Evolutionary conservation across 2,888 invertebrate species (phyloP).

Genomic region (Epinotia demarniana): DNA sequence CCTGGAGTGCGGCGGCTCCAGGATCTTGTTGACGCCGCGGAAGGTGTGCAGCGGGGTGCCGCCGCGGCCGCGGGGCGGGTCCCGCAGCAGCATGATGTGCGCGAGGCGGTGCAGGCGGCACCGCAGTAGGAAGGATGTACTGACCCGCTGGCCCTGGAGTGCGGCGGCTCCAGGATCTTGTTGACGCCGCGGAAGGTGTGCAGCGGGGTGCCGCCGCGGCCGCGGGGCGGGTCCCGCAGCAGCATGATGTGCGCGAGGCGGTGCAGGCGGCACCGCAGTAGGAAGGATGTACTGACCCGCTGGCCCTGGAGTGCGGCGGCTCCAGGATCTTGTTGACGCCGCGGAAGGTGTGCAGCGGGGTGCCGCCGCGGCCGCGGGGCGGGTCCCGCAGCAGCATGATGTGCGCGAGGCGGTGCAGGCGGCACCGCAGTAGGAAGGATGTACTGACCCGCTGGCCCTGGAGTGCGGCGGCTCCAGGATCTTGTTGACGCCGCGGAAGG

Average conservation of each 20-base stretch:
- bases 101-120: constrained; percentile 86
- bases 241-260: constrained; percentile 94
- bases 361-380: constrained; percentile 86
- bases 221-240: constrained; percentile 88
- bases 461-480: constrained; percentile 88
- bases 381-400: constrained; percentile 94
- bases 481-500: constrained; percentile 92
- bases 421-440: constrained; percentile 45
- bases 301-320: constrained; percentile 80
- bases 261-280: constrained; percentile 73
- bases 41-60: constrained; percentile 91
- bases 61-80: constrained; percentile 86
- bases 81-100: constrained; percentile 93
- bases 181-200: constrained; percentile 92
- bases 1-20: too few species aligned
- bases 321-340: constrained; percentile 94
- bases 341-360: constrained; percentile 90
- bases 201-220: constrained; percentile 89
- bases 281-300: constrained; percentile 54
- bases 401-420: constrained; percentile 90
- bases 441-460: constrained; percentile 67
- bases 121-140: background rate
- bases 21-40: constrained; percentile 92
- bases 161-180: constrained; percentile 90
- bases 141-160: constrained; percentile 73